phyloP scores from a whole-genome alignment of 2,797 vertebrate species.

The Tapera naevia region DNA sequence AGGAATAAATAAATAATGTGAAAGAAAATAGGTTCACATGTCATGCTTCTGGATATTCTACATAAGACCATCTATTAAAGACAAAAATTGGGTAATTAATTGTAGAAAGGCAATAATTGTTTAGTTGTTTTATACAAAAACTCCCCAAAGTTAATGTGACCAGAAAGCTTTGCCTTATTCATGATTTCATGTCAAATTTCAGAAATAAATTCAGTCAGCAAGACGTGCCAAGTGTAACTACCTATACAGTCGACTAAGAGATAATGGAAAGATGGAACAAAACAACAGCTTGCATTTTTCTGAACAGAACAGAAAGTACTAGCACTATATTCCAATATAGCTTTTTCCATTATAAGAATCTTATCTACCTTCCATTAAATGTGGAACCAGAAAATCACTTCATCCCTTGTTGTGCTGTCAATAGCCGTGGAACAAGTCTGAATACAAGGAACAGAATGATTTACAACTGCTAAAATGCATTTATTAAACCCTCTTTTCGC shows the following conservation, averaged over 20 bases:
- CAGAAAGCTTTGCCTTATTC: background rate
- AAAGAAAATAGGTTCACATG: background rate
- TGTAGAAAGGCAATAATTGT: background rate
- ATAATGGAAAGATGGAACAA: background rate
- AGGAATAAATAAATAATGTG: background rate
- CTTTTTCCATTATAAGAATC: background rate
- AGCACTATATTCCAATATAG: background rate
- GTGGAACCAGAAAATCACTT: background rate
- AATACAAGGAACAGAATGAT: slow-evolving; percentile 1
- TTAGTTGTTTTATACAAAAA: background rate
- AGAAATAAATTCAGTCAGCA: background rate
- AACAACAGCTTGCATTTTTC: background rate
- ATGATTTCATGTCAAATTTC: background rate
- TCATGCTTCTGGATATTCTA: background rate
- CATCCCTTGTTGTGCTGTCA: background rate
- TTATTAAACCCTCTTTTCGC: slow-evolving; percentile 16
- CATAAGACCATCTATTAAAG: background rate
- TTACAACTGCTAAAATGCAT: slow-evolving; percentile 12
- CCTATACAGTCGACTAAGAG: background rate
- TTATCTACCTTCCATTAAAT: background rate
- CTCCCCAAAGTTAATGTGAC: background rate
- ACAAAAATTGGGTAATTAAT: background rate
- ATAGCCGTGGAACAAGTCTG: background rate
- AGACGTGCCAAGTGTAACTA: background rate
- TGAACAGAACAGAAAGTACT: background rate